Conservation (phyloP, 2,797 vertebrate species). For the Anableps anableps region DNA sequence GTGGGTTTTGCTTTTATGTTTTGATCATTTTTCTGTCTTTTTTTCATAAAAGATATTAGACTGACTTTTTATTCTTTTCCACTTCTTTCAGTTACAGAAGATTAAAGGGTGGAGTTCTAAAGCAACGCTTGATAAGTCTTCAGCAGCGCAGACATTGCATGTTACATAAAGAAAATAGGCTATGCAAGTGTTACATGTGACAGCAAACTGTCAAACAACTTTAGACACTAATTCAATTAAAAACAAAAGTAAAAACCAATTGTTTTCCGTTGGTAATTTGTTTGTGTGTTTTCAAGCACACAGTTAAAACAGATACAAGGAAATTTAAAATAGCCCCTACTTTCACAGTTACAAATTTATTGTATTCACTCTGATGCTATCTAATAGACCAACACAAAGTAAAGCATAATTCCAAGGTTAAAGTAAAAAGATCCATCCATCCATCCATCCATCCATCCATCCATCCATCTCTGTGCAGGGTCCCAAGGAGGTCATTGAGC, state of each 20-base stretch:
- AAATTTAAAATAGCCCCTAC: too few species aligned
- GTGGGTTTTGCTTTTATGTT: constrained; percentile 57
- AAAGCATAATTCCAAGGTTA: too few species aligned
- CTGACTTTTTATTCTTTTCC: constrained; percentile 52
- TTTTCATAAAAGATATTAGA: constrained; percentile 64
- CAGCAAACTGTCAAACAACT: constrained; percentile 56
- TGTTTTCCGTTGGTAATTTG: background rate
- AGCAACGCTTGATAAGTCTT: constrained; percentile 63
- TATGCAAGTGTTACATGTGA: constrained; percentile 45
- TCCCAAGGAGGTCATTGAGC: too few species aligned
- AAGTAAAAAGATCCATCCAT: too few species aligned
- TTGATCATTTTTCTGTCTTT: constrained; percentile 50
- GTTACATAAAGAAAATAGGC: constrained; percentile 53
- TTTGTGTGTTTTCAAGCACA: background rate
- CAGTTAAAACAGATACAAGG: background rate
- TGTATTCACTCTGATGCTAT: too few species aligned
- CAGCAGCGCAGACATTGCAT: constrained; percentile 61
- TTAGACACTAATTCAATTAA: constrained; percentile 41
- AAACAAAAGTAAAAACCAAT: constrained; percentile 26
- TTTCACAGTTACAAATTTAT: too few species aligned
- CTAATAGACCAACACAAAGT: too few species aligned
- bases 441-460: too few species aligned
- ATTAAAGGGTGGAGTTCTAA: constrained; percentile 55
- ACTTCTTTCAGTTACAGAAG: constrained; percentile 59
- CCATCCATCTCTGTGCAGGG: too few species aligned